phyloP scores from a whole-genome alignment of 2,797 vertebrate genomes.

The Remorina albescens region DNA sequence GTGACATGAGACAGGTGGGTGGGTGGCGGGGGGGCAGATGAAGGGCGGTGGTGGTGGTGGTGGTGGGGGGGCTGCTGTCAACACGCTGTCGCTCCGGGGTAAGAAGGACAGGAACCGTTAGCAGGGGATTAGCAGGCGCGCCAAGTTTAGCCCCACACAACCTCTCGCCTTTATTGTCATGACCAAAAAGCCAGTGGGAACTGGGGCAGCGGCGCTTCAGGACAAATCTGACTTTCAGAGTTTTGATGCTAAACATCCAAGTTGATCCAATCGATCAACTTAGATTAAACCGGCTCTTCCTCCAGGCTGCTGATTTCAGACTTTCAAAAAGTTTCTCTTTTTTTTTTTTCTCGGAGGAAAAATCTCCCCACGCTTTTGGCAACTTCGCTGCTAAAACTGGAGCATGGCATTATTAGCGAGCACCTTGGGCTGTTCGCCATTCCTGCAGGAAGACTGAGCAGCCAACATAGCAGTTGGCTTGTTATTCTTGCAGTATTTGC shows the following conservation, averaged over 20 bases:
- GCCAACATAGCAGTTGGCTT: conserved; percentile 32
- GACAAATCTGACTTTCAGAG: too few relatives aligned
- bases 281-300: neutral
- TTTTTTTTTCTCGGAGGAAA: conserved; percentile 22
- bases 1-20: conserved; percentile 78
- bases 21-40: conserved; percentile 12
- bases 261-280: too few relatives aligned
- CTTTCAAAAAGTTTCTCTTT: conserved; percentile 31
- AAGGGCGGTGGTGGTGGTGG: conserved; percentile 25
- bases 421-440: conserved; percentile 39
- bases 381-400: conserved; percentile 12
- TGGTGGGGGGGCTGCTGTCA: conserved; percentile 86
- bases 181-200: conserved; percentile 54
- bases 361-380: conserved; percentile 13
- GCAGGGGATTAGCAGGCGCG: conserved; percentile 87
- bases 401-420: conserved; percentile 14
- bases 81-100: conserved; percentile 81
- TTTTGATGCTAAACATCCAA: neutral
- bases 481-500: conserved; percentile 13
- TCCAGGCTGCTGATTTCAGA: conserved; percentile 35
- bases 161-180: conserved; percentile 66
- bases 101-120: conserved; percentile 89
- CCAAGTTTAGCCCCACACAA: conserved; percentile 86
- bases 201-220: conserved; percentile 37
- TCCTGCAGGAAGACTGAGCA: neutral